phyloP scores from a whole-genome alignment of 2,888 invertebrate genomes.

The Panorpa germanica region DNA sequence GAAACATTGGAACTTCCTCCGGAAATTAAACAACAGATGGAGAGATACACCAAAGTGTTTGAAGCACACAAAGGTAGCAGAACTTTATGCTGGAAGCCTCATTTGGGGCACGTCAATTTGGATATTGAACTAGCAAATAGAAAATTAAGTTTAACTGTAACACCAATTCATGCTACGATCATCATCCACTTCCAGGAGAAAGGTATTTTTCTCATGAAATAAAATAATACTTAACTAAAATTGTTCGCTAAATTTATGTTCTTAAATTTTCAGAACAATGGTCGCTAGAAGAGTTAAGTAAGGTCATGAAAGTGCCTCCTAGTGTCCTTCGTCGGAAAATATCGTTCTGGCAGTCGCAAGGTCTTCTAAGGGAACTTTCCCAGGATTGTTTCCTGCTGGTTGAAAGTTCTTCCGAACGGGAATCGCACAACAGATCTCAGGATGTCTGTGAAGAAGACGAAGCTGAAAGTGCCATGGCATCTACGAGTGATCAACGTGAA shows the following conservation, averaged over 20 bases:
- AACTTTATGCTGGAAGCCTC: conserved; percentile 84
- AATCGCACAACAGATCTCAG: no score
- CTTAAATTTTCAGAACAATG: conserved; percentile 50
- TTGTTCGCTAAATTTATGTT: no score
- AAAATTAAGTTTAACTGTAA: conserved; percentile 62
- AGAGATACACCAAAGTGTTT: conserved; percentile 75
- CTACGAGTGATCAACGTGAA: conserved; percentile 83
- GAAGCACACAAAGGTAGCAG: conserved; percentile 83
- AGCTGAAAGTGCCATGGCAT: conserved; percentile 84
- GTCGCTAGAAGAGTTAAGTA: conserved; percentile 72
- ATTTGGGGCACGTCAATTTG: conserved; percentile 77
- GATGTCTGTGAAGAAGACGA: conserved; percentile 79
- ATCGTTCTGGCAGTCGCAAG: conserved; percentile 88
- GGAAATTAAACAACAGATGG: conserved; percentile 59
- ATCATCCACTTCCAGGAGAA: conserved; percentile 85
- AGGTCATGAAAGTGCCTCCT: conserved; percentile 70
- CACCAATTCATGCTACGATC: conserved; percentile 86
- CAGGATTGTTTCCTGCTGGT: conserved; percentile 55
- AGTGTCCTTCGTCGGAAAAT: conserved; percentile 73
- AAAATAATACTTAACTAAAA: no score
- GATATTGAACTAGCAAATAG: conserved; percentile 76
- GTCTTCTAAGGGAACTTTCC: conserved; percentile 57
- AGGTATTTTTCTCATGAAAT: no score
- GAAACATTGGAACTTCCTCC: conserved; percentile 77
- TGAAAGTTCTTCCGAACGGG: conserved; percentile 38